Conservation (phyloP, 1,140 invertebrate species). For the Pseudomyrmex cubaensis region DNA sequence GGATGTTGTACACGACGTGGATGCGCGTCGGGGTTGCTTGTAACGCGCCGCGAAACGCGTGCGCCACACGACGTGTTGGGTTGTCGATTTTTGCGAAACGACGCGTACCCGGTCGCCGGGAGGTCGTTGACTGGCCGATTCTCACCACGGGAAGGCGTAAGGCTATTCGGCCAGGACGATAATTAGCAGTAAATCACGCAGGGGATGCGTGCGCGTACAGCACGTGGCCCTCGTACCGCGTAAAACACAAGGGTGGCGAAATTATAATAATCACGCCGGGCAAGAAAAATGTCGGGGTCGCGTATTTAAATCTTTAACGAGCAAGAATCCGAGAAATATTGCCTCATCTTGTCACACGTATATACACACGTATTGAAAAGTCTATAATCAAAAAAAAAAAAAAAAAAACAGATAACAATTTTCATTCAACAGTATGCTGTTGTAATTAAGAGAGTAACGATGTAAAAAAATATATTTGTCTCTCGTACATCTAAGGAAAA, state of each 20-base stretch:
- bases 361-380: neutral
- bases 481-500: neutral
- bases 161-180: conserved; percentile 68
- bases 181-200: conserved; percentile 74
- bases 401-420: too few relatives aligned
- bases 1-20: conserved; percentile 37
- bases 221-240: conserved; percentile 59
- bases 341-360: neutral
- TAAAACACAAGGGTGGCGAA: conserved; percentile 68
- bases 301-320: conserved; percentile 53
- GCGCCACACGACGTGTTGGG: conserved; percentile 70
- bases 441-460: too few relatives aligned
- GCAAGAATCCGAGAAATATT: conserved; percentile 25
- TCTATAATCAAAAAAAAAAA: neutral
- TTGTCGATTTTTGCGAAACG: conserved; percentile 78
- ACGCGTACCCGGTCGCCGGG: conserved; percentile 53
- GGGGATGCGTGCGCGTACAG: conserved; percentile 63
- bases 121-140: conserved; percentile 77
- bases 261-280: conserved; percentile 68
- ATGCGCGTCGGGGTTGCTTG: conserved; percentile 55
- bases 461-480: neutral
- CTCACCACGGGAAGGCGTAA: conserved; percentile 68
- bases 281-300: conserved; percentile 37
- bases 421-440: too few relatives aligned
- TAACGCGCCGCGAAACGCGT: conserved; percentile 67